Conservation (phyloP, 1,140 invertebrate genomes). For the Ephestia elutella region DNA sequence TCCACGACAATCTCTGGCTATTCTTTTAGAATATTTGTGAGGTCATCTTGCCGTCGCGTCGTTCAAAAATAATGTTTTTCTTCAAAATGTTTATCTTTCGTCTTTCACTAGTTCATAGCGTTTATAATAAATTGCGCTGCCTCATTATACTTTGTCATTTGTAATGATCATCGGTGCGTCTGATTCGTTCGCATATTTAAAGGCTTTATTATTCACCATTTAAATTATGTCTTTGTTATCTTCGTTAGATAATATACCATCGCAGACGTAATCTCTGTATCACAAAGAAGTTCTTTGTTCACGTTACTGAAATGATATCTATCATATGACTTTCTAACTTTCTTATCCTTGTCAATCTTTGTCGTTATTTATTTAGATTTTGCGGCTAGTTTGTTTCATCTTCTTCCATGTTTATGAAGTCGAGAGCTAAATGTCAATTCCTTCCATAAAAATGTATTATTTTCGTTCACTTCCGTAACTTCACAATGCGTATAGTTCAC, state of each 20-base stretch:
- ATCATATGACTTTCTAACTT: conserved; percentile 3
- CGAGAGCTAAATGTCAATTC: no score
- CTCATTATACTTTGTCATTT: background rate
- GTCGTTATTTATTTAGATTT: background rate
- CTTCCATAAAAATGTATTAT: no score
- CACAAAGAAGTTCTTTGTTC: background rate
- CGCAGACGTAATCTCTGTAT: background rate
- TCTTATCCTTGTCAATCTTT: background rate
- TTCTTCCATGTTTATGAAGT: background rate
- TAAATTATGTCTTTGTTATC: background rate
- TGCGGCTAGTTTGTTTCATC: background rate
- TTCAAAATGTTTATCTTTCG: no score
- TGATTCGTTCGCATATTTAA: background rate
- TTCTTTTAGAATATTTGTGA: no score
- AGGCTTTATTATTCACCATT: conserved; percentile 3
- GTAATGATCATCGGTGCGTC: background rate
- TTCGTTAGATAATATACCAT: background rate
- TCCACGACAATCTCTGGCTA: no score
- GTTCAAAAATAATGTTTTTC: no score
- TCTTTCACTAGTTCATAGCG: background rate
- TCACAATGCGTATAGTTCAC: no score
- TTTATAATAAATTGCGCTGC: background rate
- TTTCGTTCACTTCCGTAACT: no score
- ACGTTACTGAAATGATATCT: background rate
- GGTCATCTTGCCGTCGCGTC: no score